Base-by-base conservation (phyloP, 2,113 vertebrate genomes). In the Pedetes capensis region DNA sequence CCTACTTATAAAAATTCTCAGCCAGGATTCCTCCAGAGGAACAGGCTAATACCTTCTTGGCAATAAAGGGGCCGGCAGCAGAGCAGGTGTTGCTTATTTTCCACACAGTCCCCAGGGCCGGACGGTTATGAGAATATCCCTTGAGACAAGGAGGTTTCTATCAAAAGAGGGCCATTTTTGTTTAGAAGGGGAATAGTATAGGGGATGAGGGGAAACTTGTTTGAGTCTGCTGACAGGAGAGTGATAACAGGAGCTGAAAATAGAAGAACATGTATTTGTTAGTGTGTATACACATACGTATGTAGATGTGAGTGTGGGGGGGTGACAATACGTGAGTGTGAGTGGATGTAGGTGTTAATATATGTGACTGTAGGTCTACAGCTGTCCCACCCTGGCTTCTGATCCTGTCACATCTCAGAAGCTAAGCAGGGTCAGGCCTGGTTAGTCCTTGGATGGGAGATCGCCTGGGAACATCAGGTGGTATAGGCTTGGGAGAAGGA, bases 11-110 rank as follows among this genome's bases (percentile, higher is more conserved):
- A 94, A 94, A 96, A 86, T 97, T 96, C 94, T 51, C 75, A 97
- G 93, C 86, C 95, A 89, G 94, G 93, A 97, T 97, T 76, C 93
- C 96, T 97, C 95, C 75, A 89, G 96, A 97, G 96, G 83, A 95
- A 75, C 78, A 75, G 37, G 42, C 68, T 95, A 91, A 96, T 89
- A 29, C 93, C 59, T 83, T 91, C 86, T 64, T 8, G 0, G 78
- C 89, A 91, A 76, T 92, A 96, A 96, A 91, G 89, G 72, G 82
- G 53, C 88, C 8, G 0, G 59, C 37, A 2, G 14, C 86, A 18
- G 76, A 90, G 91, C 53, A 71, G 68, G 55, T 63, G 27, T 64
- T 0, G 5, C 71, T 89, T 78, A 57, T 95, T 90, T 74, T 55
- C 75, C 20, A 14, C 76, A 64, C 1, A 5, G 81, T 88, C 94